Conservation (phyloP, 2,797 vertebrate genomes). For the Siniperca undulata region DNA sequence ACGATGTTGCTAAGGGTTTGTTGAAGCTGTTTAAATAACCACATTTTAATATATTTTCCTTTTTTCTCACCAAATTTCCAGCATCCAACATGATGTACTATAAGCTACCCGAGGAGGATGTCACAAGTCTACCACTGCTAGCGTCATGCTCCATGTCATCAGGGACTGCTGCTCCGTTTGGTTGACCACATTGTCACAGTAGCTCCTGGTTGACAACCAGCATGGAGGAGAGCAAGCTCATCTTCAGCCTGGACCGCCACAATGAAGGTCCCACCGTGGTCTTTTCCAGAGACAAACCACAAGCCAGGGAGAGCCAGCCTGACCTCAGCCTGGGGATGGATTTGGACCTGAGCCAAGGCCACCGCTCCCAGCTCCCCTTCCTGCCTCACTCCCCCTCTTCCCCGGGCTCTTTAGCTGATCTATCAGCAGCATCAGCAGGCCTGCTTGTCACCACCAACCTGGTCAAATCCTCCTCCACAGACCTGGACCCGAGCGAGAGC, state of each 20-base stretch:
- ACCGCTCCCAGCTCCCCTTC: conserved; percentile 53
- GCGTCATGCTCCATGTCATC: neutral
- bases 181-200: conserved; percentile 12
- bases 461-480: conserved; percentile 86
- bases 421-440: conserved; percentile 64
- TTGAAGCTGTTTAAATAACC: neutral
- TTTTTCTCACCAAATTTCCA: conserved; percentile 37
- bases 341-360: conserved; percentile 66
- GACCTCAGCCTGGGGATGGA: conserved; percentile 65
- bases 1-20: neutral
- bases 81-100: conserved; percentile 27
- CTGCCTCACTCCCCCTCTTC: conserved; percentile 78
- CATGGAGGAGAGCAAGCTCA: conserved; percentile 82
- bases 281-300: conserved; percentile 73
- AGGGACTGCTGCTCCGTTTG: conserved; percentile 12
- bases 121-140: conserved; percentile 1
- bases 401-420: conserved; percentile 77
- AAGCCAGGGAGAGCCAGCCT: conserved; percentile 30
- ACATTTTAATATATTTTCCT: conserved; percentile 8
- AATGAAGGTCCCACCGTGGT: conserved; percentile 65
- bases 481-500: conserved; percentile 78
- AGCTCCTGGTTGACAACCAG: conserved; percentile 26
- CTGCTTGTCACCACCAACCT: conserved; percentile 72
- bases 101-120: neutral
- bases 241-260: conserved; percentile 75